Conservation (phyloP, 1,140 invertebrate species). For the Drosophila triauraria region DNA sequence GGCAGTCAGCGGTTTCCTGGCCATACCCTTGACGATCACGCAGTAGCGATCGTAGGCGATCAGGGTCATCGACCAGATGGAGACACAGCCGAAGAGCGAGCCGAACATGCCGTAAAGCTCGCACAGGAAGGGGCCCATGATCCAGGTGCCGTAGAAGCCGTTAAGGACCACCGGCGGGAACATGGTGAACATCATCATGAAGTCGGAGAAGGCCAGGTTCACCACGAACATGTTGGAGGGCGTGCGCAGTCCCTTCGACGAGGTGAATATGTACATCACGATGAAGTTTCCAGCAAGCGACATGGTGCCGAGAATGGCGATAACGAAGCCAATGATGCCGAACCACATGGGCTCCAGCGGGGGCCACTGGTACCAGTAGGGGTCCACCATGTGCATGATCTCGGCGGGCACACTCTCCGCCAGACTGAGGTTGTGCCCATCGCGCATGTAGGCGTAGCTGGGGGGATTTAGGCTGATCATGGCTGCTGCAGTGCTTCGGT, state of each 20-base stretch:
- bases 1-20: slow-evolving; percentile 90
- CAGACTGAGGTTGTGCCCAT: slow-evolving; percentile 88
- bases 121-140: slow-evolving; percentile 90
- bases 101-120: slow-evolving; percentile 92
- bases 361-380: slow-evolving; percentile 91
- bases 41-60: slow-evolving; percentile 94
- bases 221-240: slow-evolving; percentile 93
- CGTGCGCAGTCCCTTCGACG: slow-evolving; percentile 90
- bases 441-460: slow-evolving; percentile 59
- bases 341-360: slow-evolving; percentile 93
- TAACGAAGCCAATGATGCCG: slow-evolving; percentile 90
- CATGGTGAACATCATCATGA: slow-evolving; percentile 92
- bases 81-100: slow-evolving; percentile 92
- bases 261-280: slow-evolving; percentile 93
- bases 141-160: slow-evolving; percentile 92
- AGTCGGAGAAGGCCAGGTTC: slow-evolving; percentile 92
- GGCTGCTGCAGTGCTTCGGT: slow-evolving; percentile 32
- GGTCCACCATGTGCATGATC: slow-evolving; percentile 90
- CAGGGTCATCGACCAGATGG: slow-evolving; percentile 93
- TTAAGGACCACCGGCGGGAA: slow-evolving; percentile 92
- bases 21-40: slow-evolving; percentile 92
- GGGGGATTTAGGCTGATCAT: slow-evolving; percentile 73
- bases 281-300: slow-evolving; percentile 91
- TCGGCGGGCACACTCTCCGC: slow-evolving; percentile 90
- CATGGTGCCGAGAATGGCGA: slow-evolving; percentile 90